Evolutionary conservation across 2,888 invertebrate species (phyloP).

Genomic region (Alloscopus bannaensis): DNA sequence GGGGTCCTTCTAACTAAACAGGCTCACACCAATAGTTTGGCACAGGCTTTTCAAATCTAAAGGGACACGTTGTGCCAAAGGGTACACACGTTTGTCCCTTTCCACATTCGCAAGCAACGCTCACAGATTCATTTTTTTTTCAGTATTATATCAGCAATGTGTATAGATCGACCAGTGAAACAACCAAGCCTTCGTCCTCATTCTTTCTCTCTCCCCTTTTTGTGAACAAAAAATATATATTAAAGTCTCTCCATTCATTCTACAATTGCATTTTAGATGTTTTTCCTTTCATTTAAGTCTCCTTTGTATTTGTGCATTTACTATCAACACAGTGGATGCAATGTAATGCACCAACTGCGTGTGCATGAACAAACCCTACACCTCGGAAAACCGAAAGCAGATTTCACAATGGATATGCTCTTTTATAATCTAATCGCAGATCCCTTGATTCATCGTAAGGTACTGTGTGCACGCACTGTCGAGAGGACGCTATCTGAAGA

Average conservation of each 20-base stretch:
- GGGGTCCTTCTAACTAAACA: not conserved
- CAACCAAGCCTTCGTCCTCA: slow-evolving; percentile 12
- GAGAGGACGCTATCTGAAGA: slow-evolving; percentile 29
- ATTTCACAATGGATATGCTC: slow-evolving; percentile 44
- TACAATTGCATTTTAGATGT: slow-evolving; percentile 42
- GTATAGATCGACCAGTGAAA: too few relatives aligned
- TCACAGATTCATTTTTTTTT: slow-evolving; percentile 10
- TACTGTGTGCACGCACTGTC: not conserved
- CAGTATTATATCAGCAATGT: slow-evolving; percentile 23
- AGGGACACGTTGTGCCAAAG: slow-evolving; percentile 59
- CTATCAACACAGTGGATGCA: slow-evolving; percentile 55
- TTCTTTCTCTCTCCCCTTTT: slow-evolving; percentile 6
- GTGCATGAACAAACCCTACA: too few relatives aligned
- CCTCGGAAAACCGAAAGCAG: too few relatives aligned
- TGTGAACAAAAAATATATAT: too few relatives aligned
- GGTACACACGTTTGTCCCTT: slow-evolving; percentile 32
- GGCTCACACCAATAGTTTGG: not conserved
- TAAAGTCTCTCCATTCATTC: slow-evolving; percentile 41
- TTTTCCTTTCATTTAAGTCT: slow-evolving; percentile 44
- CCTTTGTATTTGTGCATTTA: slow-evolving; percentile 58
- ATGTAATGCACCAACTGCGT: slow-evolving; percentile 6
- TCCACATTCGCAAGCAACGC: slow-evolving; percentile 2
- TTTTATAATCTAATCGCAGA: slow-evolving; percentile 58
- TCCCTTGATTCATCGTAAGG: not conserved
- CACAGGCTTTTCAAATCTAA: slow-evolving; percentile 50